Evolutionary conservation across 2,797 vertebrate species (phyloP).

Genomic region (Sarcoramphus papa): DNA sequence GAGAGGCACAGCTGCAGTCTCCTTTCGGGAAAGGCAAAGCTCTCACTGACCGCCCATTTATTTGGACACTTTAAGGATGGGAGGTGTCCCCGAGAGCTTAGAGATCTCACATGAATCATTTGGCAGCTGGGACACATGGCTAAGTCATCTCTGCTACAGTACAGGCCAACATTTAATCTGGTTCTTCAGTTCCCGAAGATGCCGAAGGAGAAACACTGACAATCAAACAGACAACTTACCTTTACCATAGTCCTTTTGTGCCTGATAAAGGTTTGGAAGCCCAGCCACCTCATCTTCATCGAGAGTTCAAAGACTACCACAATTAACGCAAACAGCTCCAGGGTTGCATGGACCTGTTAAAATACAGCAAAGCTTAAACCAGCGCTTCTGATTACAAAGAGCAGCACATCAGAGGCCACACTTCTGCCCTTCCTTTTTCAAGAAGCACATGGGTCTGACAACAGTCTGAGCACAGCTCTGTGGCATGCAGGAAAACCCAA

Average conservation of each 20-base stretch:
- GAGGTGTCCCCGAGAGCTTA: background rate
- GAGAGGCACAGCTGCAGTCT: background rate
- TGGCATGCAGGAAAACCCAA: background rate
- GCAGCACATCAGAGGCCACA: background rate
- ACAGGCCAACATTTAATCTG: background rate
- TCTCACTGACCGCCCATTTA: background rate
- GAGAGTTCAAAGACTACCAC: slow-evolving; percentile 94
- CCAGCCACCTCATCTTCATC: slow-evolving; percentile 97
- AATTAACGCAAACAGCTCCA: slow-evolving; percentile 90
- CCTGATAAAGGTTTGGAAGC: slow-evolving; percentile 89
- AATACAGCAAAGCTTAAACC: background rate
- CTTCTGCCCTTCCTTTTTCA: background rate
- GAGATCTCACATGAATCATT: background rate
- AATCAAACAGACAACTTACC: slow-evolving; percentile 62
- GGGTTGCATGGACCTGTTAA: slow-evolving; percentile 89
- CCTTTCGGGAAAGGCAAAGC: background rate
- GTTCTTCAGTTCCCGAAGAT: background rate
- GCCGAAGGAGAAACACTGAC: background rate
- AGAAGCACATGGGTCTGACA: background rate
- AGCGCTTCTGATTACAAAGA: background rate
- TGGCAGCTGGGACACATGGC: background rate
- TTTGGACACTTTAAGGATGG: background rate
- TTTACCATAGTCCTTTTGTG: slow-evolving; percentile 99
- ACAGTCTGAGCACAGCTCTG: background rate
- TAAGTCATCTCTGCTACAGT: background rate